Base-by-base conservation (phyloP, 1,140 invertebrate species). In the Caenorhabditis inopinata region DNA sequence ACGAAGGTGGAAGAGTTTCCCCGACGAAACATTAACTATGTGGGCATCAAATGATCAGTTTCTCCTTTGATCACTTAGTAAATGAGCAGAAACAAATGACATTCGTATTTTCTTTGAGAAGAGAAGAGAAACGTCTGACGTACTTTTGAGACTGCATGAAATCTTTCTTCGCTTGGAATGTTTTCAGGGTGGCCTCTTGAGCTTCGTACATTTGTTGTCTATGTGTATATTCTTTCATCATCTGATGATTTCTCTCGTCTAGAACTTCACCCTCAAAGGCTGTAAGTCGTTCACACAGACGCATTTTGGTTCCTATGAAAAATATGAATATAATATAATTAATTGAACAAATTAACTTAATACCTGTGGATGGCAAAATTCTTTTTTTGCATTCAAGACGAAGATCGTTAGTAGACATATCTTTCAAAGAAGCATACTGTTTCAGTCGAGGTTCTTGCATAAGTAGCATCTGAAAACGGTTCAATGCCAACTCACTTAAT, bases 21-120 rank as follows among this genome's bases (percentile, higher is more conserved):
- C 58, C n/a, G n/a, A n/a, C n/a, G n/a, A n/a, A n/a, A n/a, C n/a
- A n/a, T n/a, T n/a, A 58, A 58, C 51, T 58, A 58, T 58, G 51
- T 42, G 58, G 58, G 38, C 58, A 32, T 68, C 58, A 68, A 42
- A 58, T 58, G 14, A 29, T 29, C 51, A 58, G 25, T 29, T 58
- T 58, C 25, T 16, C 32, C 32, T 16, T 18, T 68, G 58, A 68
- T 68, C 58, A 68, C 58, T 68, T 68, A 5, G 32, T 32, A 18
- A 32, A 0, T 68, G 58, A 68, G 35, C 58, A 68, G 58, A 68
- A 68, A 68, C 58, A 68, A 68, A 38, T 42, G 32, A 38, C 58
- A 68, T 29, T 68, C 38, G 58, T n/a, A n/a, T n/a, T n/a, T n/a
- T 68, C 32, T 38, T 68, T 42, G 32, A 68, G 25, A 1, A 14